phyloP scores from a whole-genome alignment of 2,888 invertebrate species.

The Tenodera sinensis region DNA sequence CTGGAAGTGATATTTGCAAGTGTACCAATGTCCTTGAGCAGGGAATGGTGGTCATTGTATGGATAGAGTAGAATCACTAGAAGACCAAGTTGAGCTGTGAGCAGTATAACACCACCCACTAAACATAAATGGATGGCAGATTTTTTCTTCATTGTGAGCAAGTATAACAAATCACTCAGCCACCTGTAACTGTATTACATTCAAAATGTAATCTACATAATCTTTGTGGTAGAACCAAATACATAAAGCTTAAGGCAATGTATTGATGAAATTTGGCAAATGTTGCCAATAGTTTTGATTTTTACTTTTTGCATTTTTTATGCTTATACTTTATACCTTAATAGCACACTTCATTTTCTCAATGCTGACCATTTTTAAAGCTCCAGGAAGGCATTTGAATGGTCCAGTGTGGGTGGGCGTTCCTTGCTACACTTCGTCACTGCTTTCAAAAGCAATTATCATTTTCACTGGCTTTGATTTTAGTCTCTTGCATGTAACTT shows the following conservation, averaged over 20 bases:
- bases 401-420: too few relatives aligned
- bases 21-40: constrained; percentile 12
- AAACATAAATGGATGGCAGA: constrained; percentile 28
- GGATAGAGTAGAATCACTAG: constrained; percentile 23
- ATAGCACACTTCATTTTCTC: too few relatives aligned
- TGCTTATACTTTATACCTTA: too few relatives aligned
- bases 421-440: too few relatives aligned
- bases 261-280: too few relatives aligned
- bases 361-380: too few relatives aligned
- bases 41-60: background rate
- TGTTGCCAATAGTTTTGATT: too few relatives aligned
- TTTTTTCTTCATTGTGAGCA: constrained; percentile 24
- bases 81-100: constrained; percentile 23
- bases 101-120: constrained; percentile 19
- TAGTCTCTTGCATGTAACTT: too few relatives aligned
- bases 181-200: background rate
- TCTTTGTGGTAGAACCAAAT: background rate
- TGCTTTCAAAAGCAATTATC: too few relatives aligned
- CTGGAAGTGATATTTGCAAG: constrained; percentile 24
- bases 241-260: background rate
- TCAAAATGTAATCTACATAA: background rate
- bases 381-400: too few relatives aligned
- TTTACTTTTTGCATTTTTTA: too few relatives aligned
- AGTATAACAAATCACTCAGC: background rate
- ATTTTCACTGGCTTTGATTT: too few relatives aligned